These are phyloP conservation scores for Drosophila bocki DNA, from an alignment of 1,140 invertebrate genomes.

Conservation along the genomic window DNA sequence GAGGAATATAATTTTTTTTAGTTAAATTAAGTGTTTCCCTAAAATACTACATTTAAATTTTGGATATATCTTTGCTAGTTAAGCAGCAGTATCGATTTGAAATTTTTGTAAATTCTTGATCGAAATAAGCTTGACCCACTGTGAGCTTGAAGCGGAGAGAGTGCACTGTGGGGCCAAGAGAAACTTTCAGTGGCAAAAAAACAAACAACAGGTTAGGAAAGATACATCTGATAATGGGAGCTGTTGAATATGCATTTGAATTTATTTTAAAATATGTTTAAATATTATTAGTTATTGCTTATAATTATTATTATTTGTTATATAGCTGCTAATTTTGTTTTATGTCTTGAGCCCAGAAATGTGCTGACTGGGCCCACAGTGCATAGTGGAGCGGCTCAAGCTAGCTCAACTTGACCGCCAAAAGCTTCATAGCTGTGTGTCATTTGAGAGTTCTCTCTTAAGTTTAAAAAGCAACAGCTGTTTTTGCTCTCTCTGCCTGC, in stretches of 20 bases:
- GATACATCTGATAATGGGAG: not conserved
- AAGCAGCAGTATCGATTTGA: too few species aligned
- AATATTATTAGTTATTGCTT: not conserved
- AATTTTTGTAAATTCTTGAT: too few species aligned
- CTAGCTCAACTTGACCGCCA: slow-evolving; percentile 16
- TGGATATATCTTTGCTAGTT: too few species aligned
- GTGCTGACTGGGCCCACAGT: not conserved
- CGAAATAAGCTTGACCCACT: too few species aligned
- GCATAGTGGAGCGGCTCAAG: not conserved
- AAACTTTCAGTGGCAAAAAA: not conserved
- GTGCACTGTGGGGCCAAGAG: not conserved
- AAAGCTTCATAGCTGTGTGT: slow-evolving; percentile 3
- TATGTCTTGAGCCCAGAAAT: not conserved
- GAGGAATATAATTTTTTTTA: too few species aligned
- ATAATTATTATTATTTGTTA: not conserved
- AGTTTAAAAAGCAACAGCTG: not conserved
- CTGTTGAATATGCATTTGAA: not conserved
- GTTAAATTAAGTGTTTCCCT: too few species aligned
- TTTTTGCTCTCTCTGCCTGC: not conserved
- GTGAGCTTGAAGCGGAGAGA: too few species aligned
- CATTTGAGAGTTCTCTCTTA: not conserved
- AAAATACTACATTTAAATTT: too few species aligned
- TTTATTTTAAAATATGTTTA: not conserved
- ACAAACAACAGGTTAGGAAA: not conserved
- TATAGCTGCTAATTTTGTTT: not conserved